A percentile compares a stretch with the other conserved stretches of the same genome.
Conservation (phyloP, 2,113 vertebrate genomes). For the Oreochromis niloticus region DNA sequence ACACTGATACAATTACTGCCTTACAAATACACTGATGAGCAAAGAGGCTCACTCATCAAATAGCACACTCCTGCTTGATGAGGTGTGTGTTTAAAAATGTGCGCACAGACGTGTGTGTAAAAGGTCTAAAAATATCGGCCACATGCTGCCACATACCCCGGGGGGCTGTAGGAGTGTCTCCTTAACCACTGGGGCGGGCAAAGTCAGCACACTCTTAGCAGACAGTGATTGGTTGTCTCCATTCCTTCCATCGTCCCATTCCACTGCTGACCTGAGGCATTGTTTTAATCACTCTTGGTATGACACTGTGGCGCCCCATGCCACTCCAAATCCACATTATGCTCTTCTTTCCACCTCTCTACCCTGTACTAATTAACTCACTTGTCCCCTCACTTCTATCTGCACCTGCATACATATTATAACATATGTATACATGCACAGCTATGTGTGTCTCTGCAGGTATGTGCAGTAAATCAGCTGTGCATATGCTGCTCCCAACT, state of each 20-base stretch:
- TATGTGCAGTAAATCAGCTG: conserved; percentile 14
- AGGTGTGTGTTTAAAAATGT: not conserved
- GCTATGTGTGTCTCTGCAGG: conserved; percentile 12
- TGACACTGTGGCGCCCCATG: not conserved
- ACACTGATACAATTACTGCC: not conserved
- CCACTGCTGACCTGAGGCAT: conserved; percentile 45
- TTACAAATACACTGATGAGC: conserved; percentile 14
- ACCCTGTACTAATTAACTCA: not conserved
- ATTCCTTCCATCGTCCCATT: conserved; percentile 27
- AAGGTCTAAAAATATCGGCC: conserved; percentile 22
- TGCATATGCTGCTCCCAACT: conserved; percentile 11
- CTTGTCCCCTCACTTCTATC: not conserved
- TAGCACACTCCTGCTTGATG: not conserved
- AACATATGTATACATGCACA: not conserved
- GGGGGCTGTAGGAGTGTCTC: conserved; percentile 33
- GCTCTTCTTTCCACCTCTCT: not conserved
- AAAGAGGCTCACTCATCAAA: not conserved
- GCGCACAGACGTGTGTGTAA: not conserved
- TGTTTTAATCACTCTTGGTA: conserved; percentile 64
- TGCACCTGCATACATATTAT: not conserved
- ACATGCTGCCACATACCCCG: conserved; percentile 6
- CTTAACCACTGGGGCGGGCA: conserved; percentile 40
- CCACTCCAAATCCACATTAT: not conserved
- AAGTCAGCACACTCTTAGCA: conserved; percentile 48
- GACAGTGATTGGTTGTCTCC: conserved; percentile 51